Evolutionary conservation across 2,888 invertebrate species (phyloP).

Genomic region (Cheilosia grossa): DNA sequence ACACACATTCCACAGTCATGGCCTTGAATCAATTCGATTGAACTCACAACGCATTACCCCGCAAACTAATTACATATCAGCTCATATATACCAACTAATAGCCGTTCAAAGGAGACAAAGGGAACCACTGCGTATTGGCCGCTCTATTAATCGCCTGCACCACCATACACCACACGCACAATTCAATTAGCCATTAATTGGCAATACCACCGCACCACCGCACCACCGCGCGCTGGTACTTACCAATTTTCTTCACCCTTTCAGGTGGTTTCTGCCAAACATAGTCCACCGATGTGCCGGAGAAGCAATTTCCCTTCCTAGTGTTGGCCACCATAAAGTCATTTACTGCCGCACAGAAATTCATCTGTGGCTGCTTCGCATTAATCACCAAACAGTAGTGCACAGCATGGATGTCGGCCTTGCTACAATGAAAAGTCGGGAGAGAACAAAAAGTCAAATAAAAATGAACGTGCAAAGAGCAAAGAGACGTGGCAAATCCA

Average conservation of each 20-base stretch:
- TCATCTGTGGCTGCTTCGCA: slow-evolving; percentile 76
- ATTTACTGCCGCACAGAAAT: slow-evolving; percentile 77
- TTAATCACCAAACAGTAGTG: slow-evolving; percentile 82
- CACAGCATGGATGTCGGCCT: slow-evolving; percentile 82
- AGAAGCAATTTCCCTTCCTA: slow-evolving; percentile 70
- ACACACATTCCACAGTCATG: too few relatives aligned
- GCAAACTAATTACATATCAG: too few relatives aligned
- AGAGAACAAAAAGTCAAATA: not conserved
- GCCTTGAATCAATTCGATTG: too few relatives aligned
- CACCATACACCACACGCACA: not conserved
- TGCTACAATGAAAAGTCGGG: slow-evolving; percentile 76
- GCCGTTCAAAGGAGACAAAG: too few relatives aligned
- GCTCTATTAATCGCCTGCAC: too few relatives aligned
- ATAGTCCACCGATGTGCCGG: slow-evolving; percentile 77
- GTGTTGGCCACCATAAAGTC: slow-evolving; percentile 77
- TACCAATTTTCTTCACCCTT: slow-evolving; percentile 79
- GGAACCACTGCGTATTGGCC: too few relatives aligned
- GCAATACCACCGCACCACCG: not conserved
- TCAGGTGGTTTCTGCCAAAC: slow-evolving; percentile 80
- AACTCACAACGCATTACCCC: too few relatives aligned
- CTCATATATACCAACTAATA: too few relatives aligned
- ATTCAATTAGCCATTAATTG: slow-evolving; percentile 48
- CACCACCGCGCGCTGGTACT: slow-evolving; percentile 36
- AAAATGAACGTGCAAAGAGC: slow-evolving; percentile 3
- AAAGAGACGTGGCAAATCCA: slow-evolving; percentile 43